Evolutionary conservation across 2,113 vertebrate species (phyloP), one percentile per base, ranked within the genome.

Genomic region (Colistium nudipinnis): DNA sequence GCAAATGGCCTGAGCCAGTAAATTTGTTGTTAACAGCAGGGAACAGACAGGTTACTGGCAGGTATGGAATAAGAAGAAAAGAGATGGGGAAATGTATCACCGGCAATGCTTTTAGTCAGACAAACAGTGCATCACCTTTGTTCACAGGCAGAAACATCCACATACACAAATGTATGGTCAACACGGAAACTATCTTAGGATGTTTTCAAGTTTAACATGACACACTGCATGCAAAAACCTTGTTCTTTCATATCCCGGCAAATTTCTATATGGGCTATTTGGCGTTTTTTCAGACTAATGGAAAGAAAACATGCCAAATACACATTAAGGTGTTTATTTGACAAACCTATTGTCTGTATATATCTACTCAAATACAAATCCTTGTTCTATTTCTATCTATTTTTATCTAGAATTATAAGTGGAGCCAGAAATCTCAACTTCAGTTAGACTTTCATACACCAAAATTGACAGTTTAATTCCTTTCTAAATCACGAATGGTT

Each of bases 21-120:
- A 77, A 88, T 90, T 81, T 84, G 82, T 85, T 86, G 86, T 88
- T 76, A 68, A 47, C 64, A 8, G 74, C 14, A 56, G 62, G 70
- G 67, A 81, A 59, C 52, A 48, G 75, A 74, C 72, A 77, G 78
- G 33, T 70, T 81, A 31, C 80, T 73, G 60, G 78, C 70, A 74
- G 71, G 59, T 84, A 41, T 20, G 14, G 27, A 19, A 31, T 22
- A 53, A 2, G 30, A 17, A 22, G 78, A 65, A 72, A 74, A 56
- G 75, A 69, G 51, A 33, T 4, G 45, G 53, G 73, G 57, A 52
- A 16, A 51, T n/a, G 1, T n/a, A 53, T 54, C 30, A 38, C 30
- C 2, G 4, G 56, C 28, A 41, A 13, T 31, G 11, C 19, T 60
- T 30, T 49, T 35, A 45, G 17, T 25, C 2, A 17, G 6, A 78